These are phyloP conservation scores for Umimayanthus kanabou DNA, from an alignment of 92 coral and sea anemone genomes.

Conservation along the genomic window DNA sequence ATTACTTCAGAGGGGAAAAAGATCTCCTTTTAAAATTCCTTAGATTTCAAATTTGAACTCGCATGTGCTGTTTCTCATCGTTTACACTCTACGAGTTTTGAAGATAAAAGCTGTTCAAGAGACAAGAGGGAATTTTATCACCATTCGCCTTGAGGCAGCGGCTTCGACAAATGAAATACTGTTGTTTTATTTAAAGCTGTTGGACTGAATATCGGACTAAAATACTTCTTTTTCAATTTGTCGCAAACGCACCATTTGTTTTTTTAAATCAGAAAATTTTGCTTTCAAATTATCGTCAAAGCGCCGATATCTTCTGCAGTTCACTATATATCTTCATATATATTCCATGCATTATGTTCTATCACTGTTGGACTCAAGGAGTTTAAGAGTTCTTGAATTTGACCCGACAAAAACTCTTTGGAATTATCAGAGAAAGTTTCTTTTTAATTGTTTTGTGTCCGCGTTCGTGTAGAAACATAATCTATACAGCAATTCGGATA, in stretches of 20 bases:
- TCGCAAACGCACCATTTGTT: neutral
- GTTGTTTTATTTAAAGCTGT: conserved; percentile 7
- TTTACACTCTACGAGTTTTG: neutral
- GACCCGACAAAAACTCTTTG: neutral
- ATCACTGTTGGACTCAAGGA: neutral
- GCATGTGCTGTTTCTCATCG: conserved; percentile 27
- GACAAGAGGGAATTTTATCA: neutral
- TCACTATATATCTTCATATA: neutral
- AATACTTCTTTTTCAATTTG: neutral
- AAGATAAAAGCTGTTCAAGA: neutral
- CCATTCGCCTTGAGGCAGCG: conserved; percentile 5
- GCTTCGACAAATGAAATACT: conserved; percentile 19
- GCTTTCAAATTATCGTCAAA: neutral
- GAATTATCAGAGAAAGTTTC: neutral
- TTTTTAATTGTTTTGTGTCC: neutral
- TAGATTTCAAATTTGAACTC: neutral
- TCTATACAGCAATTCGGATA: neutral
- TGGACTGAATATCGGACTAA: neutral
- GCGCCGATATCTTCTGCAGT: neutral
- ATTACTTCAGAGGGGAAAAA: conserved; percentile 20
- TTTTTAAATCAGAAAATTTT: neutral
- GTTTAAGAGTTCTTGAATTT: neutral
- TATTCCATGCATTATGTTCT: neutral
- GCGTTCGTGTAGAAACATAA: neutral
- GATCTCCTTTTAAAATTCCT: conserved; percentile 11